A percentile compares a stretch with the other conserved stretches of the same genome.
phyloP scores from a whole-genome alignment of 2,888 invertebrate genomes.

The Ophioninae sp. region DNA sequence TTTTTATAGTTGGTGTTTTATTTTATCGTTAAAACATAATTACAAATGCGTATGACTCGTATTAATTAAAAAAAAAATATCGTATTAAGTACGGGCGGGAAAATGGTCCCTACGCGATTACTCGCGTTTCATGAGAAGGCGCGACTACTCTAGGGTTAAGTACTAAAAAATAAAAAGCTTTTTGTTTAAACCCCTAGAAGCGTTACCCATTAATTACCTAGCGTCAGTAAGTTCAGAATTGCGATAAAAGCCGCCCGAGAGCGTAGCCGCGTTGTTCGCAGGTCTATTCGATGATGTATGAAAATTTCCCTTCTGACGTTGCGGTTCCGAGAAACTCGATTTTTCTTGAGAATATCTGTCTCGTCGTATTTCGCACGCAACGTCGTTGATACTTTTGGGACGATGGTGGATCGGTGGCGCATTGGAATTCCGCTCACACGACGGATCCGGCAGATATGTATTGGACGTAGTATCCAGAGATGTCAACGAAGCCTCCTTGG shows the following conservation, averaged over 20 bases:
- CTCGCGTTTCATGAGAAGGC: too few relatives aligned
- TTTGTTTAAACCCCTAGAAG: too few relatives aligned
- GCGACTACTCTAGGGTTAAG: too few relatives aligned
- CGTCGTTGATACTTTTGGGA: constrained; percentile 40
- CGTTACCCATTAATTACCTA: constrained; percentile 24
- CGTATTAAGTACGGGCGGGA: too few relatives aligned
- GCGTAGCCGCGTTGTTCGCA: constrained; percentile 9
- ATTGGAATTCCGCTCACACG: constrained; percentile 55
- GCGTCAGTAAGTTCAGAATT: constrained; percentile 35
- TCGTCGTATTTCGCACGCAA: constrained; percentile 29
- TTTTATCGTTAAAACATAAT: too few relatives aligned
- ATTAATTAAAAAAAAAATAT: too few relatives aligned
- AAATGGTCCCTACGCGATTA: too few relatives aligned
- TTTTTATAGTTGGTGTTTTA: too few relatives aligned
- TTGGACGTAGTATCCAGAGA: constrained; percentile 95
- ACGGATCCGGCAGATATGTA: constrained; percentile 87
- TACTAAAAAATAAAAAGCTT: too few relatives aligned
- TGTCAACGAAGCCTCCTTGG: constrained; percentile 84
- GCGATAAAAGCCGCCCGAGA: constrained; percentile 33
- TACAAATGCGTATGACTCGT: too few relatives aligned
- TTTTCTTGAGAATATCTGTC: constrained; percentile 19
- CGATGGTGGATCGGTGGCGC: constrained; percentile 52
- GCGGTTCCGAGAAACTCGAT: not conserved
- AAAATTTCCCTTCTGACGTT: constrained; percentile 8
- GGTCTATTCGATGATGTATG: constrained; percentile 10